Base-by-base conservation (phyloP, 2,888 invertebrate genomes). In the Agrotis ipsilon region DNA sequence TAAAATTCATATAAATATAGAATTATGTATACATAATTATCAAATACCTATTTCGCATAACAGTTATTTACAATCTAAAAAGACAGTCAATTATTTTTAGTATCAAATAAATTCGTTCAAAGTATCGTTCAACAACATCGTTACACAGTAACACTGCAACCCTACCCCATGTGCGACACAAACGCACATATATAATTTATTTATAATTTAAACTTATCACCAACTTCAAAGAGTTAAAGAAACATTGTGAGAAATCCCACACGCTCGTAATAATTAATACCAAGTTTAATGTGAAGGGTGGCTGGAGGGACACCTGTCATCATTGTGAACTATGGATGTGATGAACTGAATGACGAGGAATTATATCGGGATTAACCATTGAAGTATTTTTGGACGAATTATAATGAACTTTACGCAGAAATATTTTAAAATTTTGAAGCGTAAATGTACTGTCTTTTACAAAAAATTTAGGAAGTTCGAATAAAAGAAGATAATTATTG, bases 191-290 rank as follows among this genome's bases (percentile, higher is more conserved):
- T 63, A 78, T 79, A 59, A 66, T 68, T 82, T 82, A 79, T 79
- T 82, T 82, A 79, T 79, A 82, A 79, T 82, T 79, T 62, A 79
- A 78, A 79, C 82, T 79, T 72, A 68, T 79, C 48, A 64, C 68
- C 67, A 55, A 79, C 82, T 82, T 82, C 79, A 79, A 82, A 79
- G 68, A 62, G 32, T 45, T 19, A 46, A 63, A 70, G 52, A 68
- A 66, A 65, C 74, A 61, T 82, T 54, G 80, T 80, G 83, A 83
- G 80, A 81, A 83, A 80, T 80, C 73, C 68, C 81, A 80, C 81
- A 71, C 80, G 75, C 46, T 80, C 54, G 45, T 72, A 73, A 54
- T 80, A 83, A 81, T 83, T 83, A 83, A 83, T 72, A 80, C 75
- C 57, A 65, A 79, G 54, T 75, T 59, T 71, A 64, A 67, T 74